Base-by-base conservation (phyloP, 2,888 invertebrate genomes). In the Archips crataeganus region DNA sequence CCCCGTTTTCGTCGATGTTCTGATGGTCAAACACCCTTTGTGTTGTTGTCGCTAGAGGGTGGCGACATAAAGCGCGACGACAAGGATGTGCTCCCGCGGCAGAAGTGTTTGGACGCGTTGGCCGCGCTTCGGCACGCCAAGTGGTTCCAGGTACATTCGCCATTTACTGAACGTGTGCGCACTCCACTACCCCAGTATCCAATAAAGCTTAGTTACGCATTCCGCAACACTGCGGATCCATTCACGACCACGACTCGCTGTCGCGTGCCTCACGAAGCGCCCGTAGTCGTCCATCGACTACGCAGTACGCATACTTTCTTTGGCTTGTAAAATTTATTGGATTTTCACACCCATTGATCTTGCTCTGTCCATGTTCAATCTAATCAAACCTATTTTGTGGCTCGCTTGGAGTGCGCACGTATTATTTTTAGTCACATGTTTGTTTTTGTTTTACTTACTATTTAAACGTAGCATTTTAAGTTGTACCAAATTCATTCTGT, bases 71-170 rank as follows among this genome's bases (percentile, higher is more conserved):
- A 93, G 95, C 96, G 96, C 95, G 96, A 96, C 96, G 96, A 96
- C 96, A 97, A 97, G 95, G 99, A 99, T 96, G 97, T 98, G 95
- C 97, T 99, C 96, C 98, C 99, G 97, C 98, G 98, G 96, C 98
- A 98, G 96, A 99, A 99, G 96, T 99, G 99, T 97, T 98, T 99
- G 96, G 98, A 99, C 97, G 99, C 99, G 96, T 97, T 99, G 96
- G 99, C 99, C 96, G 98, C 98, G 95, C 97, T 99, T 95, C 98
- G 99, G 96, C 99, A 99, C 97, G 98, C 99, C 96, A 99, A 99
- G 97, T 99, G 99, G 99, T 99, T 99, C 97, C 99, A 99, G 98
- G 99, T 99, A 94, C 93, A 88, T 88, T 94, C 88, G 95, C 95
- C 85, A 91, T 86, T 88, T 85, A 87, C 85, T 81, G 83, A 79